Conservation (phyloP, 2,888 invertebrate genomes). For the Cyaniris semiargus region DNA sequence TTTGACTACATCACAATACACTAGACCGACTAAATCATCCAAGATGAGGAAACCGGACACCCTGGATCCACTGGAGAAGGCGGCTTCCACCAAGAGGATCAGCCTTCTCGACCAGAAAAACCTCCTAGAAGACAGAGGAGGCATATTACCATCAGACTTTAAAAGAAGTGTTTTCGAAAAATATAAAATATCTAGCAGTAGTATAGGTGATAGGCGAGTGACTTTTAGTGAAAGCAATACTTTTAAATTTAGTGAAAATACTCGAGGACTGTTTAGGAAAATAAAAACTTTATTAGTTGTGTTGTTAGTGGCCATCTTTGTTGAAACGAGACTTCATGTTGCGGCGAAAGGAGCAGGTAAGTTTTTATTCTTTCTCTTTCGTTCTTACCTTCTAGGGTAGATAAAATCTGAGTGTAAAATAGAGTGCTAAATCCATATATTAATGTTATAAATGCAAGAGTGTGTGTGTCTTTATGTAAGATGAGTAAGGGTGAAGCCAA, state of each 20-base stretch:
- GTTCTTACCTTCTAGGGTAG: neutral
- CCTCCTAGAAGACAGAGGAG: slow-evolving; percentile 73
- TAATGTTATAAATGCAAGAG: no score
- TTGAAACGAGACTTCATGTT: slow-evolving; percentile 57
- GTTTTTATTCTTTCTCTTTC: slow-evolving; percentile 41
- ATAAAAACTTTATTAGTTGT: slow-evolving; percentile 68
- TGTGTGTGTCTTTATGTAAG: no score
- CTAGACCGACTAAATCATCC: slow-evolving; percentile 46
- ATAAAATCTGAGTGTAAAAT: no score
- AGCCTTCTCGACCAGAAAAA: slow-evolving; percentile 70
- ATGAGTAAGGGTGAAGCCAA: no score
- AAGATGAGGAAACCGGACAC: slow-evolving; percentile 55
- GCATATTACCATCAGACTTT: slow-evolving; percentile 47
- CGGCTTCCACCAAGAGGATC: slow-evolving; percentile 58
- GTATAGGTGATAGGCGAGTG: slow-evolving; percentile 57
- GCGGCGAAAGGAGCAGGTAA: slow-evolving; percentile 74
- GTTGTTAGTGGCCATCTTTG: slow-evolving; percentile 62
- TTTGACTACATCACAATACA: slow-evolving; percentile 60
- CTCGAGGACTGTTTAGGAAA: slow-evolving; percentile 62
- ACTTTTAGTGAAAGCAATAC: slow-evolving; percentile 49
- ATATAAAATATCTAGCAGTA: slow-evolving; percentile 56
- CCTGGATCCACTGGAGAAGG: slow-evolving; percentile 60
- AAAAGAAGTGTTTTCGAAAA: slow-evolving; percentile 46
- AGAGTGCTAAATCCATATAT: no score
- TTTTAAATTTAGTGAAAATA: slow-evolving; percentile 56